Evolutionary conservation across 2,888 invertebrate genomes (phyloP).

Genomic region (Melanotus villosus): DNA sequence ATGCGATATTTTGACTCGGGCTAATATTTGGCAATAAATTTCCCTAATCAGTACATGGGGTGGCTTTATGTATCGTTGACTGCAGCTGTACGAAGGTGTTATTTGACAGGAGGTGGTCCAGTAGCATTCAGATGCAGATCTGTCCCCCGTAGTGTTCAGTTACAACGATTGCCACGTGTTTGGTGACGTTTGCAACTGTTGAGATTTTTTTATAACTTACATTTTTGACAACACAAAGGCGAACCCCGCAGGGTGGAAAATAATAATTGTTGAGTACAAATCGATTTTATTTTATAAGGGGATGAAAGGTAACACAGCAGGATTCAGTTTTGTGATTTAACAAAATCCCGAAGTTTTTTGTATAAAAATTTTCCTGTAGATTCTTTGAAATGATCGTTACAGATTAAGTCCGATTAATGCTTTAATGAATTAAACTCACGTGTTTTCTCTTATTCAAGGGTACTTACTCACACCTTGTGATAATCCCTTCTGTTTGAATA

Average conservation of each 20-base stretch:
- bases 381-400: too few relatives aligned
- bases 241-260: slow-evolving; percentile 17
- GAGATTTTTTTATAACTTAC: slow-evolving; percentile 26
- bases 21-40: slow-evolving; percentile 17
- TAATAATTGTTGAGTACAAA: slow-evolving; percentile 26
- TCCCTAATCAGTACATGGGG: slow-evolving; percentile 20
- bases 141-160: slow-evolving; percentile 13
- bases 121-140: slow-evolving; percentile 16
- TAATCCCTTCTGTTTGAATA: too few relatives aligned
- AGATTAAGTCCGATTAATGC: too few relatives aligned
- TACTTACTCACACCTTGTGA: too few relatives aligned
- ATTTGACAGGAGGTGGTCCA: slow-evolving; percentile 20
- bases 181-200: slow-evolving; percentile 34
- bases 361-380: too few relatives aligned
- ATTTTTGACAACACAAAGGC: slow-evolving; percentile 17
- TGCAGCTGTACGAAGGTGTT: slow-evolving; percentile 15
- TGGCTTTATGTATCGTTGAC: slow-evolving; percentile 15
- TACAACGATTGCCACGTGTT: slow-evolving; percentile 39
- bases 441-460: too few relatives aligned
- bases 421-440: too few relatives aligned
- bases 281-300: not conserved
- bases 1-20: slow-evolving; percentile 7
- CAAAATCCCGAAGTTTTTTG: too few relatives aligned
- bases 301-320: not conserved
- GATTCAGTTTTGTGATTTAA: not conserved